Conservation (phyloP, 1,140 invertebrate genomes). For the Lordiphosa mommai region DNA sequence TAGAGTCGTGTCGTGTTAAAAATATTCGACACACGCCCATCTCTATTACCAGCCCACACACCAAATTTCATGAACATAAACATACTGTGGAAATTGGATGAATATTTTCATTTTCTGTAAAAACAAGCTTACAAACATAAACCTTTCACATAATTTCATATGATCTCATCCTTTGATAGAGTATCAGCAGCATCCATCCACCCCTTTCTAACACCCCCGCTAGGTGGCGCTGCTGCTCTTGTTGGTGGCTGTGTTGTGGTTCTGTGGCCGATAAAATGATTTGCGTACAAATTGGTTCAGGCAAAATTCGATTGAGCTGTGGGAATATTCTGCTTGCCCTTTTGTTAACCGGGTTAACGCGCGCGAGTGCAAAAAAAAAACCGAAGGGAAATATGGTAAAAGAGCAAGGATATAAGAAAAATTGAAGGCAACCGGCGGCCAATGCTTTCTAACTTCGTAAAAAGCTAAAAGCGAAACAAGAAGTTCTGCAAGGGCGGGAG, state of each 20-base stretch:
- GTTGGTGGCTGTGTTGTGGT: conserved; percentile 26
- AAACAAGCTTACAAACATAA: too few species aligned
- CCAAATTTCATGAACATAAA: too few species aligned
- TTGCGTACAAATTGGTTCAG: conserved; percentile 68
- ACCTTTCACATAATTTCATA: background rate
- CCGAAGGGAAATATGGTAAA: conserved; percentile 44
- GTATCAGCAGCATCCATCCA: background rate
- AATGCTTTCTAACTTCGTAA: conserved; percentile 46
- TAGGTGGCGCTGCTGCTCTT: conserved; percentile 17
- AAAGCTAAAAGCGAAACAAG: conserved; percentile 48
- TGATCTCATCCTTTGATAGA: background rate
- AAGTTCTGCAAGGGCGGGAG: conserved; percentile 18
- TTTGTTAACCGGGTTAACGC: conserved; percentile 55
- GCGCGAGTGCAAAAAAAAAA: conserved; percentile 20
- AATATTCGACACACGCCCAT: too few species aligned
- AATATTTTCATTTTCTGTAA: too few species aligned
- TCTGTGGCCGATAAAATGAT: conserved; percentile 64
- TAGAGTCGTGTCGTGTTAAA: too few species aligned
- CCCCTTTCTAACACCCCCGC: too few species aligned
- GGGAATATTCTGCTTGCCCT: conserved; percentile 57
- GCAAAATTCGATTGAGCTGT: conserved; percentile 69
- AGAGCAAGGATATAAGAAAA: conserved; percentile 27
- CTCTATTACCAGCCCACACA: too few species aligned
- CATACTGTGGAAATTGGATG: too few species aligned
- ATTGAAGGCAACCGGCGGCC: conserved; percentile 6